Evolutionary conservation across 2,888 invertebrate genomes (phyloP).

Genomic region (Eugnorisma glareosa): DNA sequence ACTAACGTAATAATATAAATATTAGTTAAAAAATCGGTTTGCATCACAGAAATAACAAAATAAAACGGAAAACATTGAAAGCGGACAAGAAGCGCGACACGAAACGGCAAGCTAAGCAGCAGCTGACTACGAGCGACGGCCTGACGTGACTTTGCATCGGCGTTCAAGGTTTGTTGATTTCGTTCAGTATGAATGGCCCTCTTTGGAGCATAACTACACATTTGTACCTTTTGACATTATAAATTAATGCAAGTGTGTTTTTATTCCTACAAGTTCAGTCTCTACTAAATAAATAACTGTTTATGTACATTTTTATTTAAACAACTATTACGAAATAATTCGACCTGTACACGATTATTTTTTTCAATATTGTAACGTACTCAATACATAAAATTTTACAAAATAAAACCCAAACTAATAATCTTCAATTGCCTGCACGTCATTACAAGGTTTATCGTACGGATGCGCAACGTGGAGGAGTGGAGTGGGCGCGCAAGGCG

Average conservation of each 20-base stretch:
- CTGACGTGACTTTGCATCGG: constrained; percentile 81
- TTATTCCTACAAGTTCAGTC: not conserved
- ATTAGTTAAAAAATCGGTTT: constrained; percentile 88
- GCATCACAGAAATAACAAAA: constrained; percentile 91
- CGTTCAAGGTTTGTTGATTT: constrained; percentile 66
- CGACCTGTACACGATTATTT: too few species aligned
- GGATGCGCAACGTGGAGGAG: constrained; percentile 89
- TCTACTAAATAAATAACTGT: not conserved
- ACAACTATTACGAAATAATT: not conserved
- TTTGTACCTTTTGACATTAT: not conserved
- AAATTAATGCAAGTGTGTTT: not conserved
- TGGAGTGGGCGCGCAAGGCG: constrained; percentile 88
- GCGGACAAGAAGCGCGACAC: constrained; percentile 91
- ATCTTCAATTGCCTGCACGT: constrained; percentile 65
- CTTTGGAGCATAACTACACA: not conserved
- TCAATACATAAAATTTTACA: not conserved
- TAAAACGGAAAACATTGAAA: constrained; percentile 91
- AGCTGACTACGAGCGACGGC: constrained; percentile 91
- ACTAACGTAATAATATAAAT: constrained; percentile 82
- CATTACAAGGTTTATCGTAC: constrained; percentile 80
- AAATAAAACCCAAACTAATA: not conserved
- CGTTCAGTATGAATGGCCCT: constrained; percentile 19
- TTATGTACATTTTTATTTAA: not conserved
- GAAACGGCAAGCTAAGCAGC: constrained; percentile 93
- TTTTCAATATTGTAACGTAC: not conserved